These are phyloP conservation scores for Blastobasis adustella DNA, from an alignment of 2,888 invertebrate genomes.

Conservation along the genomic window DNA sequence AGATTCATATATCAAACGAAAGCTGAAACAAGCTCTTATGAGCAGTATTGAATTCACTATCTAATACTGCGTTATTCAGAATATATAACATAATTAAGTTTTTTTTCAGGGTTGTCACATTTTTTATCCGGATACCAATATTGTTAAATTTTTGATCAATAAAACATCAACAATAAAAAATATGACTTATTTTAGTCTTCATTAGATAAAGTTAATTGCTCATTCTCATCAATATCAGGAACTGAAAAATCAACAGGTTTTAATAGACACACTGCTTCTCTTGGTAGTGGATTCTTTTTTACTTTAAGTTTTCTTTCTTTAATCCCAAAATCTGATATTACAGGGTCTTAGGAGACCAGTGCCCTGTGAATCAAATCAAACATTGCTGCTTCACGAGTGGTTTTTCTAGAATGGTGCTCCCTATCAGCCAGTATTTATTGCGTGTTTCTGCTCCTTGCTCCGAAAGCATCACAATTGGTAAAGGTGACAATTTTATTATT, in stretches of 20 bases:
- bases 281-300: not conserved
- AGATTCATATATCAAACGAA: no score
- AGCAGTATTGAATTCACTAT: no score
- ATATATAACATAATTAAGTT: no score
- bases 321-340: not conserved
- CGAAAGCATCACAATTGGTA: conserved; percentile 4
- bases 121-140: no score
- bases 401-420: conserved; percentile 4
- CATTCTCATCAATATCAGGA: not conserved
- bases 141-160: no score
- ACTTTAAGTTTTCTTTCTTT: not conserved
- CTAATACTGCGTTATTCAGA: no score
- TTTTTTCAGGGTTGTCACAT: no score
- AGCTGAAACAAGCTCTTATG: no score
- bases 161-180: no score
- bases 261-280: not conserved
- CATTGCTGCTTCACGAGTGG: not conserved
- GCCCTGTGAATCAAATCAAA: conserved; percentile 1
- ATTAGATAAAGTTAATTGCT: not conserved
- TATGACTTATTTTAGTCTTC: not conserved
- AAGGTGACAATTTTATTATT: not conserved
- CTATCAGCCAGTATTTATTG: conserved; percentile 6
- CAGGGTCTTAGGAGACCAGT: not conserved
- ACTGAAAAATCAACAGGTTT: no score
- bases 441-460: conserved; percentile 3